Evolutionary conservation across 2,113 vertebrate species (phyloP).

Genomic region (Serranochromis macrocephalus): DNA sequence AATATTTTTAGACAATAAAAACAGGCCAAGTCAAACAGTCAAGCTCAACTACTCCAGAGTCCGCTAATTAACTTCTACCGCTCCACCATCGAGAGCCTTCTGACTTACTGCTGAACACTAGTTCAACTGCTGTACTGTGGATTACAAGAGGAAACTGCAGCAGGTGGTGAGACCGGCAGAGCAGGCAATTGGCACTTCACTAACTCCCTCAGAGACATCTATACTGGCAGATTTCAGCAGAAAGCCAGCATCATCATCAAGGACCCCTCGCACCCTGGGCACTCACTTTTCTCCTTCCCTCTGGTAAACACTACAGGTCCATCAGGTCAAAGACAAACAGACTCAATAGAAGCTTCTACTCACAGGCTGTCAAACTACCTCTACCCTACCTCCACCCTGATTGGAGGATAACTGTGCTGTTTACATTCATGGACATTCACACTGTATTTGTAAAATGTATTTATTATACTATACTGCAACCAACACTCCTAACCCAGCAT

Average conservation of each 20-base stretch:
- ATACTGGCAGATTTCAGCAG: background rate
- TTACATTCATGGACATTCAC: background rate
- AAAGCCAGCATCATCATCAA: background rate
- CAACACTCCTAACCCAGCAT: background rate
- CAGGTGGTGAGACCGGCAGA: background rate
- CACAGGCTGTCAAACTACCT: background rate
- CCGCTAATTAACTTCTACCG: background rate
- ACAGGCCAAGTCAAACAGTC: background rate
- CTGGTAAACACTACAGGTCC: background rate
- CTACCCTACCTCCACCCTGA: background rate
- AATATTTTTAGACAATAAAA: background rate
- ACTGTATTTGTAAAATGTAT: background rate
- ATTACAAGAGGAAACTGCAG: background rate
- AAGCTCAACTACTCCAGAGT: background rate
- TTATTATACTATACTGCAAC: background rate
- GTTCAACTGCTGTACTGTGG: background rate
- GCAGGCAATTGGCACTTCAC: background rate
- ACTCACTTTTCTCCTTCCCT: background rate
- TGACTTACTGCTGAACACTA: background rate
- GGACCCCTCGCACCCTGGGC: background rate
- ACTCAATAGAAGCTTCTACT: background rate
- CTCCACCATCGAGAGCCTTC: background rate
- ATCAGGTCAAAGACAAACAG: background rate
- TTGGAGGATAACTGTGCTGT: background rate
- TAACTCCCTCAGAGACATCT: background rate